These are phyloP conservation scores for Fundulus diaphanus DNA, from an alignment of 2,797 vertebrate genomes.

Conservation along the genomic window DNA sequence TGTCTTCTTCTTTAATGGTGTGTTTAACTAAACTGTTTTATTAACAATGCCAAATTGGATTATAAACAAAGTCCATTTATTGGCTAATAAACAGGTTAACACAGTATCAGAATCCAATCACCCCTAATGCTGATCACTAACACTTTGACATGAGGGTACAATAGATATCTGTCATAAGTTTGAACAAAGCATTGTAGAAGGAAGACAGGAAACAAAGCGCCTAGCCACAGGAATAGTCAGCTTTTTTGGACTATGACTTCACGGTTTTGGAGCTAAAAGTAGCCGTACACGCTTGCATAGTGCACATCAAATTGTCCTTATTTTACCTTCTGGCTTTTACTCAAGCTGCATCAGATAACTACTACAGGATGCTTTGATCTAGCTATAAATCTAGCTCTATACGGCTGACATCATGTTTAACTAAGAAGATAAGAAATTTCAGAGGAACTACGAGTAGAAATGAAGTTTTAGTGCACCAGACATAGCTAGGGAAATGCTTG, in stretches of 20 bases:
- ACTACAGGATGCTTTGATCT: slow-evolving; percentile 43
- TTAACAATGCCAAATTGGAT: not conserved
- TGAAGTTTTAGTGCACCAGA: too few relatives aligned
- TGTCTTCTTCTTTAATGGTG: not conserved
- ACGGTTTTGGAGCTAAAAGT: slow-evolving; percentile 72
- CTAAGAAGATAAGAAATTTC: slow-evolving; percentile 19
- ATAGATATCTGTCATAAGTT: slow-evolving; percentile 11
- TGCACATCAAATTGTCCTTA: slow-evolving; percentile 20
- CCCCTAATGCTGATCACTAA: too few relatives aligned
- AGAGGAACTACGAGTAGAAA: slow-evolving; percentile 26
- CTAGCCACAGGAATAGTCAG: slow-evolving; percentile 45
- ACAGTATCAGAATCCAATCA: too few relatives aligned
- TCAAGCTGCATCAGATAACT: slow-evolving; percentile 36
- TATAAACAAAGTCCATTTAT: not conserved
- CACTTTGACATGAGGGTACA: too few relatives aligned
- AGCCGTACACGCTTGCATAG: too few relatives aligned
- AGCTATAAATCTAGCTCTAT: slow-evolving; percentile 27
- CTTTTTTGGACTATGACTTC: slow-evolving; percentile 41
- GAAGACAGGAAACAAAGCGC: slow-evolving; percentile 48
- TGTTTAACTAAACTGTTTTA: not conserved
- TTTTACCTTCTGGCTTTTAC: slow-evolving; percentile 19
- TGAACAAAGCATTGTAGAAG: slow-evolving; percentile 18
- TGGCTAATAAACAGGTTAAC: too few relatives aligned
- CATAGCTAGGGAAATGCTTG: too few relatives aligned
- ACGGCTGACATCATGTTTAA: slow-evolving; percentile 40